Percentiles rank a stretch among this genome's conserved stretches.
Conservation (phyloP, 2,113 vertebrate genomes). For the Pterocles gutturalis region DNA sequence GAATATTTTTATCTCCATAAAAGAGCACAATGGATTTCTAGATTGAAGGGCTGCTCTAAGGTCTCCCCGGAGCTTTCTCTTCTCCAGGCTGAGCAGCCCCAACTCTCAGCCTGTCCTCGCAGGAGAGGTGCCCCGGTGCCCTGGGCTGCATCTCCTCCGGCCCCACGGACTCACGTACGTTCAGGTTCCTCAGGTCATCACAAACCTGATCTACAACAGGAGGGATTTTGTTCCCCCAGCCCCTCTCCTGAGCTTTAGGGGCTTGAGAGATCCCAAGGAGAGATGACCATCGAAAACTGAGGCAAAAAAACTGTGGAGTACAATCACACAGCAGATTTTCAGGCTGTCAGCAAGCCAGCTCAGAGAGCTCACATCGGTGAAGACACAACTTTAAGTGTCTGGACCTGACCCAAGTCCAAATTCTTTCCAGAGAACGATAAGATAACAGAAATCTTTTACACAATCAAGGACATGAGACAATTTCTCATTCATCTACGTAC, state of each 20-base stretch:
- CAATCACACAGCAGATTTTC: neutral
- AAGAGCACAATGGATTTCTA: accelerated
- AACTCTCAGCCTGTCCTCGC: neutral
- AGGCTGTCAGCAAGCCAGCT: neutral
- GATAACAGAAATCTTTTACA: neutral
- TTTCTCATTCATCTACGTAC: neutral
- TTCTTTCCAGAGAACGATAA: neutral
- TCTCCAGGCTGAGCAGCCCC: neutral
- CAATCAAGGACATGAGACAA: neutral
- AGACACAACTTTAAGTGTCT: neutral
- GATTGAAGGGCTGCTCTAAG: accelerated
- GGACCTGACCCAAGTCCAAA: neutral
- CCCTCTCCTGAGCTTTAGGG: neutral
- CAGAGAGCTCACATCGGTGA: accelerated
- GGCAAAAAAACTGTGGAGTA: neutral
- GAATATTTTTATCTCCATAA: accelerated
- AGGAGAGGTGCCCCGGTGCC: too few species aligned
- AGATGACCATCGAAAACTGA: neutral
- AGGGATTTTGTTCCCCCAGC: neutral
- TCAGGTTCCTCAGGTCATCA: neutral
- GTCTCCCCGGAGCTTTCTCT: neutral
- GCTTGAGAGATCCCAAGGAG: neutral
- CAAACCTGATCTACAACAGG: accelerated
- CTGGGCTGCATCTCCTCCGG: too few species aligned
- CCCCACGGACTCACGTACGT: accelerated